Base-by-base conservation (phyloP, 2,797 vertebrate genomes). In the Leptodactylus fallax region DNA sequence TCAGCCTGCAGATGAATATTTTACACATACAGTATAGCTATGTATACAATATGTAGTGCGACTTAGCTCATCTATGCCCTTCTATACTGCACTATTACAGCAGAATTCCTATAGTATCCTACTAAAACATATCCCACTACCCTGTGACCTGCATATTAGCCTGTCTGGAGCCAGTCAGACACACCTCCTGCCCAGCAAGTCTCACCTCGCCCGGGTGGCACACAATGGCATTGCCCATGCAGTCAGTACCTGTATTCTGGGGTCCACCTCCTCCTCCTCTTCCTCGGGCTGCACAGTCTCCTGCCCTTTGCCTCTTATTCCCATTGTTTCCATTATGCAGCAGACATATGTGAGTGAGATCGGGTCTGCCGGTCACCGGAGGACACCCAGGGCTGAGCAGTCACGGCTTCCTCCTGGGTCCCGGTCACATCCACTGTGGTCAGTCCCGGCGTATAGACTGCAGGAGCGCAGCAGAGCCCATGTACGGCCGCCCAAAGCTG, bases 251-350 rank as follows among this genome's bases (percentile, higher is more conserved):
- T 99, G 98, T 85, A 99, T 97, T 74, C 98, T 94, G 74, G 98
- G 98, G 47, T 99, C 98, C 93, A 99, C 97, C 92, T 98, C 97
- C 86, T 98, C 97, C 86, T 98, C 97, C 16, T 97, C 97, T 8
- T 96, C 95, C 78, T 94, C 95, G 9, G 93, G 93, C 11, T 11
- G 61, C 1, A 85, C 89, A 69, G 86, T 90, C 16, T 90, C 90
- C 45, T 90, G 84, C 3, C 87, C 92, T 77, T 88, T 89, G 91
- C 76, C 94, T 94, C 86, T 90, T 94, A 81, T 95, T 94, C 16
- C 72, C 25, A 23, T 58, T 91, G 23, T 95, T 94, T 96, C 85
- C 90, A 65, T 89, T 87, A 88, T 90, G 25, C 27, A 82, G 90
- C 90, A 86, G 45, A 81, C 65, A 82, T 83, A 63, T 21, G n/a